Base-by-base conservation (phyloP, 2,888 invertebrate species). In the Apamea anceps region DNA sequence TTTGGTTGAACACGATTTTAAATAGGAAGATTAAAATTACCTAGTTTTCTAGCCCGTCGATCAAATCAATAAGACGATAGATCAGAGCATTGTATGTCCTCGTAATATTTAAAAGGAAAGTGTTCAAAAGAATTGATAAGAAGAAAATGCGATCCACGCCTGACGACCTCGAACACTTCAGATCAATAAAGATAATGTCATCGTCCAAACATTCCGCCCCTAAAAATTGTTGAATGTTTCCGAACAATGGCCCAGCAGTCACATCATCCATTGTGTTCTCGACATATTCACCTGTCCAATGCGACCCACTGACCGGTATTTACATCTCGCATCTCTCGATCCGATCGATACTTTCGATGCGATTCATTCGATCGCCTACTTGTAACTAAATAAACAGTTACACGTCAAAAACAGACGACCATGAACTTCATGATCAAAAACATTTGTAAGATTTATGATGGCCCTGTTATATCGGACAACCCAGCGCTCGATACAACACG, bases 301-400 rank as follows among this genome's bases (percentile, higher is more conserved):
- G 85, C 89, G 94, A 91, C 94, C 94, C 89, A 95, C 91, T 95
- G 94, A 94, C 95, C 95, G 91, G 91, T 90, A 93, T 94, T 88
- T 84, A 83, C 85, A 89, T 87, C 90, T 85, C 89, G 81, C 88
- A 89, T 91, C 86, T 87, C 88, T 89, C 90, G 89, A 88, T 88
- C 76, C 88, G 81, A 93, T 94, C 93, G 89, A 93, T 93, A 93
- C 93, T 92, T 93, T 93, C 93, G 91, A 91, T 92, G 90, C 88
- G 85, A 92, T 91, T 90, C 91, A 91, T 91, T 91, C 91, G 90
- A 93, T 92, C 91, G 91, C 92, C 92, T 92, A 94, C 93, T 91
- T 87, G 90, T 89, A 90, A 88, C 87, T 81, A 88, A 90, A 88
- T 90, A 91, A 92, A 93, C 92, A 93, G 92, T 93, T 92, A 93